Evolutionary conservation across 2,797 vertebrate species (phyloP).

Genomic region (Psittacula echo): DNA sequence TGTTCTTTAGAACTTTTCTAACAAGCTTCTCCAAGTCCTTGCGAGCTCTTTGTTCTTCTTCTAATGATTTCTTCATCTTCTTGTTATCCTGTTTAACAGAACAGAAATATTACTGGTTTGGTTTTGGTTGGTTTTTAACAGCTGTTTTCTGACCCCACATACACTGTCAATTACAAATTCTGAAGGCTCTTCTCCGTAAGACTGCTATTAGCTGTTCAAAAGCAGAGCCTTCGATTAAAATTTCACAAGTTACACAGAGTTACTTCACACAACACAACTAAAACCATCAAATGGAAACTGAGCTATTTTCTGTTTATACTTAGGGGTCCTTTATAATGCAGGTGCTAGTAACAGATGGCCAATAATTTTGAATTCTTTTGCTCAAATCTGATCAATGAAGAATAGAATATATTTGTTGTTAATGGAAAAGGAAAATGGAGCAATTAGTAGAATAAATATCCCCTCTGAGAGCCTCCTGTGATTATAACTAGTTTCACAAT

Average conservation of each 20-base stretch:
- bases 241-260: not conserved
- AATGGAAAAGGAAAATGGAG: not conserved
- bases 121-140: not conserved
- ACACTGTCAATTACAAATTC: not conserved
- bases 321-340: not conserved
- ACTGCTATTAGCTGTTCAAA: not conserved
- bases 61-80: slow-evolving; percentile 95
- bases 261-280: not conserved
- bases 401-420: not conserved
- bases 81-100: slow-evolving; percentile 89
- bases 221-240: not conserved
- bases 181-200: not conserved
- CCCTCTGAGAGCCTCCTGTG: not conserved
- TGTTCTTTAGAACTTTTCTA: slow-evolving; percentile 92
- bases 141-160: not conserved
- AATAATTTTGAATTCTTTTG: not conserved
- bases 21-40: slow-evolving; percentile 96
- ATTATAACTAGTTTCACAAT: not conserved
- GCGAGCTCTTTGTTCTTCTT: slow-evolving; percentile 95
- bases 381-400: not conserved
- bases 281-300: not conserved
- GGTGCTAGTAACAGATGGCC: not conserved
- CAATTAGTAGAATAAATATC: not conserved
- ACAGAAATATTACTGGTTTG: not conserved
- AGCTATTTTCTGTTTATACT: not conserved